Conservation (phyloP, 1,140 invertebrate genomes). For the Aphis craccivora region DNA sequence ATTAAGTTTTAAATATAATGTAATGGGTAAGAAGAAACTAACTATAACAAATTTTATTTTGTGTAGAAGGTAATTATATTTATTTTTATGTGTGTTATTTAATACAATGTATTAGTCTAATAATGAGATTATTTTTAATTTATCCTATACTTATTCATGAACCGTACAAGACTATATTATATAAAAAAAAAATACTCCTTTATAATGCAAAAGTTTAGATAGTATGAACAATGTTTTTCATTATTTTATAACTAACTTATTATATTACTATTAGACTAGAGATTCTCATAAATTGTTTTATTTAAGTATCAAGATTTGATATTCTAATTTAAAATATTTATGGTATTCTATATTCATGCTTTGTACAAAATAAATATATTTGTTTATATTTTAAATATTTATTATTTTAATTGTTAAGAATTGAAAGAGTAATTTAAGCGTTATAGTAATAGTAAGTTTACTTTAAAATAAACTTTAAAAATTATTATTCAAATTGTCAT, state of each 20-base stretch:
- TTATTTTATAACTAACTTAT: background rate
- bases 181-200: background rate
- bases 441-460: background rate
- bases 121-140: background rate
- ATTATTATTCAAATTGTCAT: background rate
- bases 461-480: background rate
- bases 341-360: background rate
- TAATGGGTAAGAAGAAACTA: background rate
- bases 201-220: background rate
- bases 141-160: background rate
- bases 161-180: background rate
- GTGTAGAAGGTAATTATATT: background rate
- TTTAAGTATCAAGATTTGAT: background rate
- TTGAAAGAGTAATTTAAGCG: background rate
- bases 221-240: background rate
- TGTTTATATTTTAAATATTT: background rate
- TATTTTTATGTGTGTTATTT: background rate
- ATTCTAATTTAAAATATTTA: background rate
- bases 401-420: background rate
- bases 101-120: no score
- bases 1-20: background rate
- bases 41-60: background rate
- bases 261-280: background rate
- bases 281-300: background rate
- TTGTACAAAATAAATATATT: background rate